Conservation (phyloP, 1,140 invertebrate species). For the Drosophila nigrodunni region DNA sequence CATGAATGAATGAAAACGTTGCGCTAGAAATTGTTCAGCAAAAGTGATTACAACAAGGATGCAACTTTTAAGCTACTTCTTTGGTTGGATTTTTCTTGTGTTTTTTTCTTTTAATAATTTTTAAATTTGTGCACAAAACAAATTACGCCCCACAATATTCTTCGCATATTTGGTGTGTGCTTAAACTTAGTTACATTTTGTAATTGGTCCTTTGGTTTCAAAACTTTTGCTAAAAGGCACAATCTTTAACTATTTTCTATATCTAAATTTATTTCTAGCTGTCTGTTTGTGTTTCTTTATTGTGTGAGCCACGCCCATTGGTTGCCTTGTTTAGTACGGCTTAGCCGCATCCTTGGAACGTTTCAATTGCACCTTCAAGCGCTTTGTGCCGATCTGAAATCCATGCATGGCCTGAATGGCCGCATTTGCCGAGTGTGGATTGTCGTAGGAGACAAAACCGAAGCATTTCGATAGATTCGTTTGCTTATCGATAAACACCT, state of each 20-base stretch:
- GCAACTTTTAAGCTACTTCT: constrained; percentile 77
- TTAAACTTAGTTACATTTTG: constrained; percentile 64
- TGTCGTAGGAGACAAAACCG: constrained; percentile 99
- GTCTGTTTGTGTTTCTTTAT: constrained; percentile 3
- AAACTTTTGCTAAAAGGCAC: constrained; percentile 70
- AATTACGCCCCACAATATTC: constrained; percentile 30
- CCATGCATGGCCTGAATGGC: constrained; percentile 99
- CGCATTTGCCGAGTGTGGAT: constrained; percentile 95
- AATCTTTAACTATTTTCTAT: constrained; percentile 59
- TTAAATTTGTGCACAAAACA: constrained; percentile 57
- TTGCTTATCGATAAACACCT: constrained; percentile 99
- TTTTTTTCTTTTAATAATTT: constrained; percentile 9
- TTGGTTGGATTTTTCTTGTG: constrained; percentile 54
- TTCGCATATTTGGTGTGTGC: constrained; percentile 46
- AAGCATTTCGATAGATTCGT: constrained; percentile 99
- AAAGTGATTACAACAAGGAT: constrained; percentile 77
- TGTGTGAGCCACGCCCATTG: constrained; percentile 29
- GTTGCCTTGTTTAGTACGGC: constrained; percentile 88
- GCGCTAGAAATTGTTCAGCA: constrained; percentile 66
- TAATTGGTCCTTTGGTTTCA: constrained; percentile 81
- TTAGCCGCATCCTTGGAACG: constrained; percentile 95
- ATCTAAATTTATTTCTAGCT: constrained; percentile 21
- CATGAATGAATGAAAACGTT: constrained; percentile 57
- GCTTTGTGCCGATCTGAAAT: constrained; percentile 98
- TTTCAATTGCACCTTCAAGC: constrained; percentile 99